These are phyloP conservation scores for Actias luna DNA, from an alignment of 2,888 invertebrate genomes.

Conservation along the genomic window DNA sequence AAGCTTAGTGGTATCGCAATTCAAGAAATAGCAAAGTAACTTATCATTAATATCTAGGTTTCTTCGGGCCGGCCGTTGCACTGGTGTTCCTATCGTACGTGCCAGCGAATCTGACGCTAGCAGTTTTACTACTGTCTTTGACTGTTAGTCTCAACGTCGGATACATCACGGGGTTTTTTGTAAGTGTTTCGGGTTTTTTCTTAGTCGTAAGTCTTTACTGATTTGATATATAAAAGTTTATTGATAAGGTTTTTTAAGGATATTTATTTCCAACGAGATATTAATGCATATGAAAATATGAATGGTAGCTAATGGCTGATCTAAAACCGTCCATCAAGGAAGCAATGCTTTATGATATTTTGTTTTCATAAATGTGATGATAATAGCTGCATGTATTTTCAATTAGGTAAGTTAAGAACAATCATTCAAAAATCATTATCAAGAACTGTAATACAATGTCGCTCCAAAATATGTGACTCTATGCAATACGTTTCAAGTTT, in stretches of 20 bases:
- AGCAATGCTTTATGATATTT: background rate
- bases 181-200: constrained; percentile 43
- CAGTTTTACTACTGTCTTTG: constrained; percentile 83
- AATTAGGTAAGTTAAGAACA: no score
- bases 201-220: no score
- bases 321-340: background rate
- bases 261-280: background rate
- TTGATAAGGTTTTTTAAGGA: background rate
- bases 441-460: background rate
- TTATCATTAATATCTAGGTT: constrained; percentile 59
- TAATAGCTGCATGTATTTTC: no score
- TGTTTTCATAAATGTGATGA: background rate
- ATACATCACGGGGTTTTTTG: constrained; percentile 86
- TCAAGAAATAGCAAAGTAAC: background rate
- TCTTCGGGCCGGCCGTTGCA: constrained; percentile 85
- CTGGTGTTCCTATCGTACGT: constrained; percentile 83
- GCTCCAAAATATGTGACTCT: background rate
- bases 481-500: background rate
- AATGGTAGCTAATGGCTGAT: background rate
- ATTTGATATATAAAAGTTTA: background rate
- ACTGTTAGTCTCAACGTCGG: constrained; percentile 89
- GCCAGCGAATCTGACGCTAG: constrained; percentile 71
- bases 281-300: background rate
- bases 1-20: background rate
- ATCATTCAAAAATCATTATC: background rate